Evolutionary conservation across 2,888 invertebrate species (phyloP), one percentile per base, ranked within the genome.

Genomic region (Cephus pulcher): DNA sequence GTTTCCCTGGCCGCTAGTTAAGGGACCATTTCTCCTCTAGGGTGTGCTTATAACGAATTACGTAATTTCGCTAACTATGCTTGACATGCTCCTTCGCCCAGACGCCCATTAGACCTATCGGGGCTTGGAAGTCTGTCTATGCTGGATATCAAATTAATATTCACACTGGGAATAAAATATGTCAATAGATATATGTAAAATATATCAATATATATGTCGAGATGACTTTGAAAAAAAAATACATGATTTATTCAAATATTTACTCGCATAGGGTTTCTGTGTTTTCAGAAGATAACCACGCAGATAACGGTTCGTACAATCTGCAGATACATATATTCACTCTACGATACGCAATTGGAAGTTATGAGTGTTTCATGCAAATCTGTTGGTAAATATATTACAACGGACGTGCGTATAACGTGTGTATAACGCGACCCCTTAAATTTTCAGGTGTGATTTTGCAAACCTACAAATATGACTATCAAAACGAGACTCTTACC

Each of bases 1-100:
- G 56, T 56, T 56, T 56, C 23, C 56, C 23, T 23, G 23, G 23
- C 56, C 1, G 56, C 15, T 56, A 9, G 23, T 9, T 56, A 56
- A 15, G 23, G 23, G 56, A 56, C 23, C 2, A 23, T 56, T 56
- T 15, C 23, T 23, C 1, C 83, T 83, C 81, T 76, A 69, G 82
- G 81, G 85, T 78, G 79, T 81, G 80, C 81, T 86, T 79, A 74
- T 78, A 78, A 82, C 81, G 81, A 85, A 86, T 86, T 83, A 83
- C 80, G 80, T 81, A 86, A 86, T 87, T 85, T 84, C 76, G 78
- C 82, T 86, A 86, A 87, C 85, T 86, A 86, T 82, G 81, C 83
- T 81, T 82, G 84, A 84, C 82, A 83, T 78, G 74, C 82, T 77
- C 80, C 82, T 80, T 85, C 81, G 77, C 79, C 82, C 34, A 71